Evolutionary conservation across 2,888 invertebrate species (phyloP).

Genomic region (Pristionchus exspectatus): DNA sequence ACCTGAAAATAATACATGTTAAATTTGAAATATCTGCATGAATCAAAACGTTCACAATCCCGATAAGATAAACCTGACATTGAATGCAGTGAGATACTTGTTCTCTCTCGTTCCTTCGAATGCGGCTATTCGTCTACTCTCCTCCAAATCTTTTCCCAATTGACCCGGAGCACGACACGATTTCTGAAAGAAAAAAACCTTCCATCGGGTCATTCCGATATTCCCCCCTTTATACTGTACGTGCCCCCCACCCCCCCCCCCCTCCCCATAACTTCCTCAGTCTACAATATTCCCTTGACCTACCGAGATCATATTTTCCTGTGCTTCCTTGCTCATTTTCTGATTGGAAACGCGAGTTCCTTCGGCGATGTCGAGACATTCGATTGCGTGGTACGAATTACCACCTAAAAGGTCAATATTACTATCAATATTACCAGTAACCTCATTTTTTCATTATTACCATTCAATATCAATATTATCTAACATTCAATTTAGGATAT

Average conservation of each 20-base stretch:
- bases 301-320: slow-evolving; percentile 25
- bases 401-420: too few relatives aligned
- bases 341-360: background rate
- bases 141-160: background rate
- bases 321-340: slow-evolving; percentile 16
- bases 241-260: too few relatives aligned
- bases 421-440: too few relatives aligned
- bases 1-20: background rate
- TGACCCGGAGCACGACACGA: background rate
- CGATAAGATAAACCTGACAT: background rate
- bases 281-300: background rate
- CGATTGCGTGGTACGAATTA: slow-evolving; percentile 28
- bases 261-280: background rate
- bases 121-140: background rate
- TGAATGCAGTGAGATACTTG: background rate
- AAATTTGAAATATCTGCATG: background rate
- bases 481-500: too few relatives aligned
- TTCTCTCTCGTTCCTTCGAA: background rate
- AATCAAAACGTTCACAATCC: too few relatives aligned
- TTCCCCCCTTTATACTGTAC: too few relatives aligned
- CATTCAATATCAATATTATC: too few relatives aligned
- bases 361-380: slow-evolving; percentile 5
- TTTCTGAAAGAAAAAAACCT: background rate
- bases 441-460: too few relatives aligned
- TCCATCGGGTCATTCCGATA: background rate